phyloP scores from a whole-genome alignment of 2,113 vertebrate species.

The Bambusicola thoracicus region DNA sequence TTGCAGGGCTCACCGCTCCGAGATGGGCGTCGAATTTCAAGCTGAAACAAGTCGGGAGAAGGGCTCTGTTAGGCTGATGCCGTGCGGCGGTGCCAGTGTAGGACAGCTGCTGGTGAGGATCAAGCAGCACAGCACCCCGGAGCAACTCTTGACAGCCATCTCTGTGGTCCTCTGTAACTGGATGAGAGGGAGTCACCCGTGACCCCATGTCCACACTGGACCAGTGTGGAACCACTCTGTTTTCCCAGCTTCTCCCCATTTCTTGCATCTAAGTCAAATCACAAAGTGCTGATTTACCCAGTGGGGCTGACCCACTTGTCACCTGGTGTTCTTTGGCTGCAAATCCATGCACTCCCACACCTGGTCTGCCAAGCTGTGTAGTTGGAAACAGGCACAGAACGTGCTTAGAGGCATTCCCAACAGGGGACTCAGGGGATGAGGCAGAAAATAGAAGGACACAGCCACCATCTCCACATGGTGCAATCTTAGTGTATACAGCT shows the following conservation, averaged over 20 bases:
- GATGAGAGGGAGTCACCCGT: too few relatives aligned
- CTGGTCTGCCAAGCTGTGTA: background rate
- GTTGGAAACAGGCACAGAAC: background rate
- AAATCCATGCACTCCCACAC: fast-evolving
- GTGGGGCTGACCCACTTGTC: background rate
- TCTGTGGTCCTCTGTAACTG: too few relatives aligned
- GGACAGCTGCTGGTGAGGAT: fast-evolving
- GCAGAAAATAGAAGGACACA: background rate
- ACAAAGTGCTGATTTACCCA: background rate
- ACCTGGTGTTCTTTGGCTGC: too few relatives aligned
- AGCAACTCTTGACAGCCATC: background rate
- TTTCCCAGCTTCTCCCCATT: background rate
- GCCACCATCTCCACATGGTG: background rate
- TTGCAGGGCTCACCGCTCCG: fast-evolving
- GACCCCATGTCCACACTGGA: too few relatives aligned
- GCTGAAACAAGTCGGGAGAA: background rate
- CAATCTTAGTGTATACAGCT: background rate
- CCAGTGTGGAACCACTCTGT: background rate
- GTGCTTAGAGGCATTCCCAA: background rate
- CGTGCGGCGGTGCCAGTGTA: background rate
- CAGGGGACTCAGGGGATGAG: background rate
- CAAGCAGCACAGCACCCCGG: too few relatives aligned
- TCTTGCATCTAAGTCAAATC: background rate
- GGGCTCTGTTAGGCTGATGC: background rate
- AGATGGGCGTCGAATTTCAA: background rate